Percentiles rank a stretch among this genome's conserved stretches.
Evolutionary conservation across 2,888 invertebrate species (phyloP).

Genomic region (Eilema griseolum): DNA sequence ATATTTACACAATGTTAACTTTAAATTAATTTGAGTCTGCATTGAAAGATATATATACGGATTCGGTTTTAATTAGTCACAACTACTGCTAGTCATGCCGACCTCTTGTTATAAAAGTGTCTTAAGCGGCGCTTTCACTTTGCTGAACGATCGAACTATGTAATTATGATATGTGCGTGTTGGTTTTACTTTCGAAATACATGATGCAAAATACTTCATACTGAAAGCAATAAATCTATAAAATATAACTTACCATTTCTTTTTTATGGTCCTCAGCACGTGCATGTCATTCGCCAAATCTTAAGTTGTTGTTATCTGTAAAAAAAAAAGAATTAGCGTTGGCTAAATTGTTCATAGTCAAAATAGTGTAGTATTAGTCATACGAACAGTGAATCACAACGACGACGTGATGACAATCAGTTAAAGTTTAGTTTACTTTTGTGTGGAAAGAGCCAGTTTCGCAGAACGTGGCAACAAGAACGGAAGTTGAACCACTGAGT

Average conservation of each 20-base stretch:
- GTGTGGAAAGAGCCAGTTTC: slow-evolving; percentile 59
- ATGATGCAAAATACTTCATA: slow-evolving; percentile 21
- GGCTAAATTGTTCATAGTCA: slow-evolving; percentile 23
- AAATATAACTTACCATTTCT: slow-evolving; percentile 57
- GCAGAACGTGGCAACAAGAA: slow-evolving; percentile 68
- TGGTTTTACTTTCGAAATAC: slow-evolving; percentile 54
- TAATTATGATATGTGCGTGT: slow-evolving; percentile 48
- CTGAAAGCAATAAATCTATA: slow-evolving; percentile 23
- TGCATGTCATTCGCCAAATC: slow-evolving; percentile 50
- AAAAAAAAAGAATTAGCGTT: slow-evolving; percentile 32
- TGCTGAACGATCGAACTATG: slow-evolving; percentile 39
- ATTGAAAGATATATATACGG: not conserved
- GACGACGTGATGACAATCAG: slow-evolving; percentile 36
- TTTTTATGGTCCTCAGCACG: slow-evolving; percentile 55
- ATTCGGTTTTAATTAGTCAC: not conserved
- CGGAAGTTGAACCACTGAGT: slow-evolving; percentile 74
- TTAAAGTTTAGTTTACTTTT: slow-evolving; percentile 49
- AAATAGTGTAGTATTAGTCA: slow-evolving; percentile 55
- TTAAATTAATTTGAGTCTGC: slow-evolving; percentile 8
- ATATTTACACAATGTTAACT: slow-evolving; percentile 27
- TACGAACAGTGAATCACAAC: slow-evolving; percentile 63
- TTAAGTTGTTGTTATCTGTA: slow-evolving; percentile 48
- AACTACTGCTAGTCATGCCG: slow-evolving; percentile 2
- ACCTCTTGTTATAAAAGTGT: slow-evolving; percentile 38
- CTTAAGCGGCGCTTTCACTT: slow-evolving; percentile 53